Evolutionary conservation across 2,888 invertebrate genomes (phyloP), one percentile per base, ranked within the genome.

Genomic region (Volucella zonaria): DNA sequence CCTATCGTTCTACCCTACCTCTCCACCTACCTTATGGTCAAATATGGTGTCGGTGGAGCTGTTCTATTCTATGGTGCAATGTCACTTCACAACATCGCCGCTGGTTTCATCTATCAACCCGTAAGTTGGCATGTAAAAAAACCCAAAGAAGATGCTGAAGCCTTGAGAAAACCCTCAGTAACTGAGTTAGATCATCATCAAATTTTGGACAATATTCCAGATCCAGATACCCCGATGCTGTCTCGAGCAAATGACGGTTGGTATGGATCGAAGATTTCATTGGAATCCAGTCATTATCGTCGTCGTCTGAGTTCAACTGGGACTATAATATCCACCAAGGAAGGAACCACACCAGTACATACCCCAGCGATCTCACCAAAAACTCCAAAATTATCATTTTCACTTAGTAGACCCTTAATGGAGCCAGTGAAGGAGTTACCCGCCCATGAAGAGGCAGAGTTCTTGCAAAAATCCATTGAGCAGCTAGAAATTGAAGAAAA

Each of bases 1-100:
- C 95, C 96, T 1, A 95, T 96, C 51, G 88, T 95, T 66, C 94
- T 95, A 93, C 96, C 96, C 2, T 94, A 95, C 88, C 92, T 96
- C 23, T 95, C 96, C 67, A 95, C 95, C 14, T 91, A 92, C 10
- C 90, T 96, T n/a, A 93, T 95, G 89, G 91, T 93, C 1, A 78
- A 90, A 42, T 95, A 94, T 79, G 95, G 94, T 0, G 94, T 95
- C 87, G 93, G 93, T 73, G 95, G 95, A 23, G 93, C 95, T 0
- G 93, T 95, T 62, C 90, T 96, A 14, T 92, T 96, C 40, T 93
- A 95, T 87, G 93, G 94, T 15, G 95, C 94, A 3, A 93, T 96
- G 76, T 93, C 95, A 1, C 91, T 95, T 70, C 95, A 96, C 89
- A 94, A 95, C 0, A 91, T 95, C 64, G 94, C 94, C 38, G 95